Evolutionary conservation across 2,113 vertebrate species (phyloP), one percentile per base, ranked within the genome.

Genomic region (Scomber scombrus): DNA sequence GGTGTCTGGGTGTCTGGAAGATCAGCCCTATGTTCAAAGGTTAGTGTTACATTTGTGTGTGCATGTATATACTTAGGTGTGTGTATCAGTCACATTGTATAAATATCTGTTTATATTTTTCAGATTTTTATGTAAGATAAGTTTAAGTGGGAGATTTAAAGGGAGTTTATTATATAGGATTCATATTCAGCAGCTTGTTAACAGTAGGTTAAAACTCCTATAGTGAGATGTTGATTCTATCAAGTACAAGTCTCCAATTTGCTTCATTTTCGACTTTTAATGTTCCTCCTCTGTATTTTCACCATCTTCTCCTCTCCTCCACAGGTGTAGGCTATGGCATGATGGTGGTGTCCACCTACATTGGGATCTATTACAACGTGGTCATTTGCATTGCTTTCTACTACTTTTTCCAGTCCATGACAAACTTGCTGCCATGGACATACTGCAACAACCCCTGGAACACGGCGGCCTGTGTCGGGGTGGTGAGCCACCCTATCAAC

Each of bases 11-110:
- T 0, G 98, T 99, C 71, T 99, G 98, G 98, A 97, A 95, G 92
- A 96, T 99, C 93, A 98, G 97, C 93, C 98, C 98, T 14, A 96
- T 99, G 95, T 99, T 99, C 92, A 99, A 99, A 99, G 98, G 98
- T 99, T 86, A 95, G 96, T n/a, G n/a, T n/a, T n/a, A n/a, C n/a
- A n/a, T n/a, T n/a, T n/a, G n/a, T n/a, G n/a, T n/a, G n/a, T n/a
- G n/a, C n/a, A n/a, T n/a, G n/a, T 26, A 26, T 26, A 26, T 26
- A 26, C 23, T 26, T 26, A 26, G 23, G 23, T 71, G 62, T 34
- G 3, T 15, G 14, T 68, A 2, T 34, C 6, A 34, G 7, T 34
- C 7, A 34, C 31, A 34, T 34, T 34, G 31, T 34, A 34, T 34
- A 34, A 34, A 34, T 34, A 34, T 34, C 31, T 34, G 31, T 34